Evolutionary conservation across 2,797 vertebrate species (phyloP).

Genomic region (Hypotaenidia philippensis): DNA sequence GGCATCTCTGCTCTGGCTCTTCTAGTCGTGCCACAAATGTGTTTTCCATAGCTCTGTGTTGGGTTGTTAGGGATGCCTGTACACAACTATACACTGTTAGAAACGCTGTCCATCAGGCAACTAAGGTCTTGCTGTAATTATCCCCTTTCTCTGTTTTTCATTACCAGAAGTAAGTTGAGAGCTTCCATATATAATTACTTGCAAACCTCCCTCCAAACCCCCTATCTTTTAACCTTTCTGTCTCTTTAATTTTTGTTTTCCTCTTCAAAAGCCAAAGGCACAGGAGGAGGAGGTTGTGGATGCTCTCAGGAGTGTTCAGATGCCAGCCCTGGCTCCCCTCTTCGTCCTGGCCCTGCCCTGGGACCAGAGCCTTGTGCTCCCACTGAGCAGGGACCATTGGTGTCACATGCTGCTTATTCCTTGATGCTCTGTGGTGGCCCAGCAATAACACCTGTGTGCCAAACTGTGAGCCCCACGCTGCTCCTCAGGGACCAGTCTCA

Average conservation of each 20-base stretch:
- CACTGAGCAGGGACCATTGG: rapidly evolving
- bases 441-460: neutral
- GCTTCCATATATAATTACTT: neutral
- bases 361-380: rapidly evolving
- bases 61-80: neutral
- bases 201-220: neutral
- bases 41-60: neutral
- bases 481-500: neutral
- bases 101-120: neutral
- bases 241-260: neutral
- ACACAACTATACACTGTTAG: neutral
- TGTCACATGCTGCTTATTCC: neutral
- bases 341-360: neutral
- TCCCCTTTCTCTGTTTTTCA: neutral
- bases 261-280: neutral
- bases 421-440: neutral
- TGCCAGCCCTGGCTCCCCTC: neutral
- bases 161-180: neutral
- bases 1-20: neutral
- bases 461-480: neutral
- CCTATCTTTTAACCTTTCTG: neutral
- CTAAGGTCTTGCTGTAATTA: neutral
- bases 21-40: neutral
- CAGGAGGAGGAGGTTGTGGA: neutral
- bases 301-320: neutral